Evolutionary conservation across 2,888 invertebrate species (phyloP), one percentile per base, ranked within the genome.

Genomic region (Hoplodrina blanda): DNA sequence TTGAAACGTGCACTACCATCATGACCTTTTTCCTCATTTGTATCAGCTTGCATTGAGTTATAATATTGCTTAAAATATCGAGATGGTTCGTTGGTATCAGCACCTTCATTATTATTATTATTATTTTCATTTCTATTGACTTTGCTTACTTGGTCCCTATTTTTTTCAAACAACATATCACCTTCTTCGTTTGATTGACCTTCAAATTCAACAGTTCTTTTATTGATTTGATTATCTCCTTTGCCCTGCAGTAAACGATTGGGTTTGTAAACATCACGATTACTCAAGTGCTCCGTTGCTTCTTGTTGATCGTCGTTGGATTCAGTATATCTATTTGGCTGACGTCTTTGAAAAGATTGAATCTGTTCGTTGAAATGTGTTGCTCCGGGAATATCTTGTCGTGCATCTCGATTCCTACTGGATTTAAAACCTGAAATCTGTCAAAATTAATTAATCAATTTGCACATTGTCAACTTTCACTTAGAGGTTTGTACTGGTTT

Each of bases 111-210:
- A 56, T 83, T 84, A 56, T 83, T 84, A 56, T 83, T 84, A 63
- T 84, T 84, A 60, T 87, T 87, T 67, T 88, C 83, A 56, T 79
- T 87, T 83, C 84, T 89, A 44, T 85, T 82, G n/a, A 76, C 70
- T 62, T 83, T 87, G 59, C 78, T 86, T 57, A 81, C 62, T 75
- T 84, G 87, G 33, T 87, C 87, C 55, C 69, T 83, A 64, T 84
- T 85, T 64, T 85, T 85, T 80, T 85, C 91, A 75, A 90, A 91
- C 65, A 91, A 63, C 49, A 88, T 70, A 63, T 90, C 91, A 6
- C 86, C 87, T 65, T 91, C 90, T 69, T 89, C 90, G 37, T 86
- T 87, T 17, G 84, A 71, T 25, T 68, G 69, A 8, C 65, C 73
- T 57, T 82, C 81, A 44, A 79, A 68, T 33, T 84, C 83, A 59